Percentiles rank a stretch among this genome's conserved stretches.
These are phyloP conservation scores for Laterallus jamaicensis DNA, from an alignment of 2,113 vertebrate genomes.

Conservation along the genomic window DNA sequence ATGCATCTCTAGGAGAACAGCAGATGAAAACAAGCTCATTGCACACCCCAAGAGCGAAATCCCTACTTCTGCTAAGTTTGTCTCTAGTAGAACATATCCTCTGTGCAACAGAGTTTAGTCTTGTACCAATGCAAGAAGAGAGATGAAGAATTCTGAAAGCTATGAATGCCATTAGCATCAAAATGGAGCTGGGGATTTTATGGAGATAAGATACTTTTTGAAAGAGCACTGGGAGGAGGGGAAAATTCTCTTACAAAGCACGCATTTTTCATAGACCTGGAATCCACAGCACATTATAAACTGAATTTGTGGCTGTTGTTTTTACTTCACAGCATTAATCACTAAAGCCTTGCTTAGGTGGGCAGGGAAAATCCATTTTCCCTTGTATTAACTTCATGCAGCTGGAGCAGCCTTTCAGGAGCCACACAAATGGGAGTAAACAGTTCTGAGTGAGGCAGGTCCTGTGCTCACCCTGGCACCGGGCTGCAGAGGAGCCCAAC, in stretches of 20 bases:
- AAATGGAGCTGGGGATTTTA: not conserved
- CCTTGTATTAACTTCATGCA: not conserved
- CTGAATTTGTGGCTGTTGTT: not conserved
- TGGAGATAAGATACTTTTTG: not conserved
- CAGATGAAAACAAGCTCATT: not conserved
- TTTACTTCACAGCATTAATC: constrained; percentile 31
- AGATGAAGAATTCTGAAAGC: constrained; percentile 28
- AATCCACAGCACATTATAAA: not conserved
- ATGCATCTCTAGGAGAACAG: not conserved
- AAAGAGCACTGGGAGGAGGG: not conserved
- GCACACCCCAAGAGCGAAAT: not conserved
- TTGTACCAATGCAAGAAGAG: not conserved
- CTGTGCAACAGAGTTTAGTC: not conserved
- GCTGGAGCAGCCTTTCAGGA: not conserved
- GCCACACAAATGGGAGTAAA: not conserved
- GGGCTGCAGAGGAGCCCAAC: fast-evolving
- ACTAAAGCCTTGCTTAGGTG: not conserved
- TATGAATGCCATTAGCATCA: constrained; percentile 33
- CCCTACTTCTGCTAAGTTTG: not conserved
- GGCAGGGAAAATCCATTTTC: constrained; percentile 19
- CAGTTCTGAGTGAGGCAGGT: not conserved
- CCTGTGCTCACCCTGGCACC: fast-evolving
- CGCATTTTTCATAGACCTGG: not conserved
- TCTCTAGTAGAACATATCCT: not conserved
- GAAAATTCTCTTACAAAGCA: not conserved